Conservation (phyloP, 2,888 invertebrate species). For the Andrena praecox region DNA sequence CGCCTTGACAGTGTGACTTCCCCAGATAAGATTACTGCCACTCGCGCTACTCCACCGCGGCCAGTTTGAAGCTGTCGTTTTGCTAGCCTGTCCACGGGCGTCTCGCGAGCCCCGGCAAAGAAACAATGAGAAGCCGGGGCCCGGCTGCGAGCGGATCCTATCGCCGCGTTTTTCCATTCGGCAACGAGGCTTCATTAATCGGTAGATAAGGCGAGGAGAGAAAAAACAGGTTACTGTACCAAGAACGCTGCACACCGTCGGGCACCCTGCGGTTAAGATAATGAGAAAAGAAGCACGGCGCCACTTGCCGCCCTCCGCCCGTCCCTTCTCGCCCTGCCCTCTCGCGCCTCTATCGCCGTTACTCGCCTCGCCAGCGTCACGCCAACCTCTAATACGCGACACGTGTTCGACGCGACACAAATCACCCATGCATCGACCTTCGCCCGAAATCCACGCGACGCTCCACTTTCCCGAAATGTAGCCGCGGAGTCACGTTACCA, state of each 20-base stretch:
- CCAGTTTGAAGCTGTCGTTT: neutral
- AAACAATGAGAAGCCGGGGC: no score
- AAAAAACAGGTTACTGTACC: slow-evolving; percentile 64
- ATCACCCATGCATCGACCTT: slow-evolving; percentile 21
- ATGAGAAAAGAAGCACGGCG: slow-evolving; percentile 73
- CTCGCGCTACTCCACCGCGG: neutral
- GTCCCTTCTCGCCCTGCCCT: neutral
- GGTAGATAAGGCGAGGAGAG: slow-evolving; percentile 25
- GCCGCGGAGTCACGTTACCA: neutral
- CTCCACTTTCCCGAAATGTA: neutral
- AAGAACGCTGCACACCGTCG: slow-evolving; percentile 50
- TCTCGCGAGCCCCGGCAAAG: neutral
- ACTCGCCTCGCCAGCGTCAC: slow-evolving; percentile 7
- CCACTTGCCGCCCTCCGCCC: slow-evolving; percentile 44
- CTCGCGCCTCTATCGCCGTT: neutral
- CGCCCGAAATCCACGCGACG: neutral
- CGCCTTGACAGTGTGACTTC: slow-evolving; percentile 42
- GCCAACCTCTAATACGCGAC: slow-evolving; percentile 20
- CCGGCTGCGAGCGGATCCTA: neutral
- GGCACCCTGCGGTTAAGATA: slow-evolving; percentile 69
- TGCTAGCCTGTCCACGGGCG: neutral
- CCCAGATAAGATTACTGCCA: slow-evolving; percentile 51
- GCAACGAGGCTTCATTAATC: slow-evolving; percentile 48
- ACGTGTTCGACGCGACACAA: slow-evolving; percentile 30
- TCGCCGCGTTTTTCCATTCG: slow-evolving; percentile 25